A percentile compares a stretch with the other conserved stretches of the same genome.
phyloP scores from a whole-genome alignment of 2,797 vertebrate genomes.

The Neosalanx taihuensis region DNA sequence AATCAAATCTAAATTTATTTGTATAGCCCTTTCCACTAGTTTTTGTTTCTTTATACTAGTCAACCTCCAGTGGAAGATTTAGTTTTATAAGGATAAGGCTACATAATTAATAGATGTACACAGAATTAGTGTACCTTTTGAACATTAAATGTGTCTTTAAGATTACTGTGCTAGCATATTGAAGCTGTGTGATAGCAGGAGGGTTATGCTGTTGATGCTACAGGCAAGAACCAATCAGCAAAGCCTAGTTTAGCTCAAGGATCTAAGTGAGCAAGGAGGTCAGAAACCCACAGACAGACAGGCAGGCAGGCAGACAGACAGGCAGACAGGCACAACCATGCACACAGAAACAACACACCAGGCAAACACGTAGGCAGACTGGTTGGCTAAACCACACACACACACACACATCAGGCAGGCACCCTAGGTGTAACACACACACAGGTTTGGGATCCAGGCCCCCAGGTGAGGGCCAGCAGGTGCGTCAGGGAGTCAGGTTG shows the following conservation, averaged over 20 bases:
- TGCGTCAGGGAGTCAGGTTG: not conserved
- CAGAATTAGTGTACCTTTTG: too few relatives aligned
- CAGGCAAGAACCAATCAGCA: not conserved
- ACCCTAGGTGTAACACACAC: not conserved
- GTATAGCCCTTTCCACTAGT: not conserved
- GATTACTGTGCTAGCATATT: not conserved
- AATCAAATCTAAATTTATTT: too few relatives aligned
- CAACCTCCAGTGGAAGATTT: not conserved
- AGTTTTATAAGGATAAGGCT: not conserved
- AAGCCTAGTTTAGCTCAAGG: not conserved
- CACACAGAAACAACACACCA: not conserved
- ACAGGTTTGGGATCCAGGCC: not conserved
- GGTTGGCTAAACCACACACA: not conserved
- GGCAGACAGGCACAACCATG: not conserved
- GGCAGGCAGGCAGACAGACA: not conserved
- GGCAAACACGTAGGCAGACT: not conserved
- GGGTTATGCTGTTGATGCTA: slow-evolving; percentile 6
- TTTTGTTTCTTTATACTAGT: not conserved
- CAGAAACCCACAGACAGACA: not conserved
- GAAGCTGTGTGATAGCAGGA: not conserved
- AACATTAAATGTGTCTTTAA: too few relatives aligned
- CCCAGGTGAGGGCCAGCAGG: slow-evolving; percentile 7
- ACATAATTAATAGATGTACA: too few relatives aligned
- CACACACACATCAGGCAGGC: slow-evolving; percentile 6
- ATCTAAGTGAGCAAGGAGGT: slow-evolving; percentile 9